Percentiles rank a stretch among this genome's conserved stretches.
Conservation (phyloP, 2,113 vertebrate species). For the Ornithorhynchus anatinus region DNA sequence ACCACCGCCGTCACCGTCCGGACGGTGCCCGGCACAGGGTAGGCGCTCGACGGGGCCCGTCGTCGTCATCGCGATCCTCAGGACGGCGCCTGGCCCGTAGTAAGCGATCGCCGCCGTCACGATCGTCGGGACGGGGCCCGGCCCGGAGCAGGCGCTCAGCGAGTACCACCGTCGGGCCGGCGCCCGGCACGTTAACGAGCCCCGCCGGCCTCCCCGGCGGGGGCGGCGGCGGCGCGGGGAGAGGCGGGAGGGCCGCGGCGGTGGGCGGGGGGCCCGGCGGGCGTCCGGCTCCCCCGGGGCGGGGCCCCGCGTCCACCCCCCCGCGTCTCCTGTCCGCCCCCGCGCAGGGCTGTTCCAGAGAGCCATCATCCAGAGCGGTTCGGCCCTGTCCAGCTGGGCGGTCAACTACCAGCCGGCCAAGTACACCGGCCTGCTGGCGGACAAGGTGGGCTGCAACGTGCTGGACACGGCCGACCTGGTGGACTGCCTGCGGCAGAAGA, state of each 20-base stretch:
- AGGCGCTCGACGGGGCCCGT: neutral
- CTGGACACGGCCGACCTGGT: constrained; percentile 98
- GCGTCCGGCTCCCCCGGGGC: neutral
- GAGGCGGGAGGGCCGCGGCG: neutral
- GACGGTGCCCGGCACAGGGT: neutral
- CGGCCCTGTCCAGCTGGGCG: constrained; percentile 96
- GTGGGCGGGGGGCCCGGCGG: neutral
- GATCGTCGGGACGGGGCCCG: too few species aligned
- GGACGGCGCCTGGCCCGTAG: too few species aligned
- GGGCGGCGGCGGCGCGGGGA: neutral
- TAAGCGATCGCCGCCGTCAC: too few species aligned
- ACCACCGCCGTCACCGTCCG: too few species aligned
- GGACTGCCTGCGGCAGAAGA: constrained; percentile 96
- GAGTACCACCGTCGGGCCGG: too few species aligned
- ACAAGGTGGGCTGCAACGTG: constrained; percentile 98
- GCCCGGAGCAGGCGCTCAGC: too few species aligned
- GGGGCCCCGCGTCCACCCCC: neutral
- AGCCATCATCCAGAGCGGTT: constrained; percentile 98
- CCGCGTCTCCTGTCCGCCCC: constrained; percentile 2
- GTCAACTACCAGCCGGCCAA: constrained; percentile 99
- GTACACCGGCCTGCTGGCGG: constrained; percentile 93
- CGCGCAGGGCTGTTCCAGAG: constrained; percentile 95
- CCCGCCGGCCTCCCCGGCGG: too few species aligned
- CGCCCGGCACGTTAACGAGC: too few species aligned
- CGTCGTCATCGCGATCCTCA: too few species aligned